Conservation (phyloP, 2,888 invertebrate species). For the Drosophila atripex region DNA sequence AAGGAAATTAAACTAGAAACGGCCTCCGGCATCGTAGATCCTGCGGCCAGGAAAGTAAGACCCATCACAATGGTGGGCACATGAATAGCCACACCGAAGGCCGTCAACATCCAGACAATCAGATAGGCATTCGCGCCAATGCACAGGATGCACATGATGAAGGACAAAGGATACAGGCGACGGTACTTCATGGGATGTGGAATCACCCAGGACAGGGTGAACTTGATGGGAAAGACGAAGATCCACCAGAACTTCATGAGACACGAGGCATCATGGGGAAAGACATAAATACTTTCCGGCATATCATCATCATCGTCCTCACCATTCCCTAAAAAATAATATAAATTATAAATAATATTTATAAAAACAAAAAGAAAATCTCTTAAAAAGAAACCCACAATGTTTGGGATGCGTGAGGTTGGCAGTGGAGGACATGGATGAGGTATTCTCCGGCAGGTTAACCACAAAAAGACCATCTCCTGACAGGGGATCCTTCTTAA, state of each 20-base stretch:
- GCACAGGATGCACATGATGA: slow-evolving; percentile 93
- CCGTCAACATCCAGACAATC: slow-evolving; percentile 96
- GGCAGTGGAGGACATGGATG: slow-evolving; percentile 80
- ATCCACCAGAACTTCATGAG: slow-evolving; percentile 86
- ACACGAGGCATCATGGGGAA: slow-evolving; percentile 81
- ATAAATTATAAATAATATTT: neutral
- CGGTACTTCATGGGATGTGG: slow-evolving; percentile 88
- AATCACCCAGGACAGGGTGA: slow-evolving; percentile 87
- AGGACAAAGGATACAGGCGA: slow-evolving; percentile 89
- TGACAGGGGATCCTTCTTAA: slow-evolving; percentile 80
- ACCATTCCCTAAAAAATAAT: slow-evolving; percentile 63
- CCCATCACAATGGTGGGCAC: slow-evolving; percentile 96
- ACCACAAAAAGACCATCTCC: slow-evolving; percentile 82
- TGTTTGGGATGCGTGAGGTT: slow-evolving; percentile 79
- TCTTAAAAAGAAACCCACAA: slow-evolving; percentile 69
- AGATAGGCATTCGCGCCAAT: slow-evolving; percentile 93
- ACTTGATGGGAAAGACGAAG: slow-evolving; percentile 89
- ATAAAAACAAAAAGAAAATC: no score
- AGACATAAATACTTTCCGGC: slow-evolving; percentile 83
- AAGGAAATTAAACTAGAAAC: slow-evolving; percentile 93
- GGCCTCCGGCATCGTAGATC: slow-evolving; percentile 93
- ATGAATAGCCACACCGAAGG: slow-evolving; percentile 91
- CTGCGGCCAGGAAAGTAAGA: slow-evolving; percentile 94
- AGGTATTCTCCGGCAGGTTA: slow-evolving; percentile 80
- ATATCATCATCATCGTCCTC: slow-evolving; percentile 59